Conservation (phyloP, 2,888 invertebrate species). For the Eupithecia insigniata region DNA sequence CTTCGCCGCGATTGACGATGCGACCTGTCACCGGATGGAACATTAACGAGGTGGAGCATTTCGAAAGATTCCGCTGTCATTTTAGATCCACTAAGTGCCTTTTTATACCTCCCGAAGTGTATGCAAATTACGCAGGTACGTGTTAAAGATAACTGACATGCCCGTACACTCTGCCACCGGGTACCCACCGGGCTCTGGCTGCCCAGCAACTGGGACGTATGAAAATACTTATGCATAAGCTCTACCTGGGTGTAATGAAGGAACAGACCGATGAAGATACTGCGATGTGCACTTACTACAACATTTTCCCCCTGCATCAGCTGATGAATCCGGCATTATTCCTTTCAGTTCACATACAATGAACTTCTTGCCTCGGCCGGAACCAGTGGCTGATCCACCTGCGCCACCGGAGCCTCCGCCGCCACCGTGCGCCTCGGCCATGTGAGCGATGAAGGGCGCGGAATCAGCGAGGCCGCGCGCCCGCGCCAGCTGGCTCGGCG, state of each 20-base stretch:
- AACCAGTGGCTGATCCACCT: slow-evolving; percentile 48
- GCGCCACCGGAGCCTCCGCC: slow-evolving; percentile 52
- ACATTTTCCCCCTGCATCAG: slow-evolving; percentile 63
- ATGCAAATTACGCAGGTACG: too few species aligned
- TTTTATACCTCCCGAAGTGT: too few species aligned
- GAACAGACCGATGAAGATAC: slow-evolving; percentile 40
- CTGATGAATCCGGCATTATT: slow-evolving; percentile 59
- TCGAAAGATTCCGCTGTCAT: not conserved
- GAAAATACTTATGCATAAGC: too few species aligned
- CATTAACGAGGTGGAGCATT: too few species aligned
- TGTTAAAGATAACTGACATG: too few species aligned
- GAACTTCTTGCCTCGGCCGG: slow-evolving; percentile 69
- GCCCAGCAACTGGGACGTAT: too few species aligned
- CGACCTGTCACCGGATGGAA: not conserved
- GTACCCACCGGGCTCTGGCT: too few species aligned
- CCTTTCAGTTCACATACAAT: slow-evolving; percentile 79
- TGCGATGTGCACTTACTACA: slow-evolving; percentile 71
- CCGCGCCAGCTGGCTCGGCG: slow-evolving; percentile 80
- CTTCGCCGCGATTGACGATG: not conserved
- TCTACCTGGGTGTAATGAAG: not conserved
- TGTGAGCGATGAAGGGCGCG: slow-evolving; percentile 65
- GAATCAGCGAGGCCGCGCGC: slow-evolving; percentile 75
- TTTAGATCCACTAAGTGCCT: not conserved
- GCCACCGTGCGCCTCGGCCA: slow-evolving; percentile 53
- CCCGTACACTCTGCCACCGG: too few species aligned